Evolutionary conservation across 53 echinoderm and acorn worm species (phyloP), one percentile per base, ranked within the genome.

Genomic region (Mesocentrotus franciscanus): DNA sequence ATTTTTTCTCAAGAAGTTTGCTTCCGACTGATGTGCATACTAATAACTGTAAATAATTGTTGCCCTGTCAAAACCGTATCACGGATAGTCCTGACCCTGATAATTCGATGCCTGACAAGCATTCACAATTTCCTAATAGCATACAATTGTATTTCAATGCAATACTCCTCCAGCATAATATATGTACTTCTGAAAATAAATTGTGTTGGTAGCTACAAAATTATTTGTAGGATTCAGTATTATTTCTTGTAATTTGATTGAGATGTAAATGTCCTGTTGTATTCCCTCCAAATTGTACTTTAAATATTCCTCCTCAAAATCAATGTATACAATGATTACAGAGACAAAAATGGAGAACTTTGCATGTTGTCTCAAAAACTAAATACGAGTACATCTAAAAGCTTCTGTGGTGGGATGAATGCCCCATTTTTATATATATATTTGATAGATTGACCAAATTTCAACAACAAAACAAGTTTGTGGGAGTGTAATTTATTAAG

Each of bases 251-350:
- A 90, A 90, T 7, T 57, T 16, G 20, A 64, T 81, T 76, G 76
- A 90, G 18, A 60, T 90, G 90, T 90, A 90, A 57, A 58, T 90
- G 26, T 74, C 22, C 60, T 90, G 2, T 90, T 90, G 58, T 90
- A 90, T 60, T 90, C 90, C 85, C 90, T 90, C 90, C 90, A 90
- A 90, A 90, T 60, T 90, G 60, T 90, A 26, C 90, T 90, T 11
- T n/a, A 29, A 10, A 90, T 90, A 90, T 60, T 60, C 90, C 90
- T 32, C n/a, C 60, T 60, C 20, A 81, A 81, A 81, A 81, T 81
- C 3, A 81, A 81, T 42, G 42, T 39, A 42, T 36, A 42, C 39
- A 39, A 17, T 81, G 20, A 27, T 76, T 18, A 18, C 7, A 42
- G 22, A 64, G 20, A 64, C 4, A 64, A 64, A 15, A 33, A 81